Percentiles rank a stretch among this genome's conserved stretches.
These are phyloP conservation scores for Champsocephalus esox DNA, from an alignment of 2,797 vertebrate genomes.

Conservation along the genomic window DNA sequence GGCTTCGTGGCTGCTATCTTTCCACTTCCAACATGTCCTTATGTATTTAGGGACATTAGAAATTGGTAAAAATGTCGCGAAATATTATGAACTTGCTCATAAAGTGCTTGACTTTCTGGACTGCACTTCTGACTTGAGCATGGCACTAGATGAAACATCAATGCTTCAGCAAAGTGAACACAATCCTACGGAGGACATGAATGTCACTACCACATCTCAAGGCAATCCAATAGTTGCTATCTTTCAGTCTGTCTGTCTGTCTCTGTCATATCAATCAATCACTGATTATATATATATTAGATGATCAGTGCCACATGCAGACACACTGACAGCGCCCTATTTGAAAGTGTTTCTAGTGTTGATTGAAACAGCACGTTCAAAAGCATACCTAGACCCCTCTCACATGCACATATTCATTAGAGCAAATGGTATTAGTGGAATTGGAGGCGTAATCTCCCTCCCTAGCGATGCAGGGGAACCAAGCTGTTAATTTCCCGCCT, in stretches of 20 bases:
- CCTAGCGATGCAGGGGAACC: slow-evolving; percentile 60
- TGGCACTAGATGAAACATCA: neutral
- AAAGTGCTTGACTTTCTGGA: neutral
- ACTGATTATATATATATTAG: neutral
- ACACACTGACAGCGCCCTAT: slow-evolving; percentile 1
- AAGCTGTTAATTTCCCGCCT: slow-evolving; percentile 73
- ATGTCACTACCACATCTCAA: neutral
- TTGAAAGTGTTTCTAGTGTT: slow-evolving; percentile 23
- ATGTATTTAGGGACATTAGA: neutral
- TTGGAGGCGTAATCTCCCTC: slow-evolving; percentile 78
- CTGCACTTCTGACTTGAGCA: neutral
- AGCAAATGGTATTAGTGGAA: slow-evolving; percentile 80
- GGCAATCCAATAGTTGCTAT: neutral
- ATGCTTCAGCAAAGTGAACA: too few species aligned
- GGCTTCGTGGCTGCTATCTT: neutral
- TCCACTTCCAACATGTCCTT: neutral
- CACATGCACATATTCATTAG: slow-evolving; percentile 64
- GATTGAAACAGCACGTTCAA: slow-evolving; percentile 56
- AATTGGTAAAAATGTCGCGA: too few species aligned
- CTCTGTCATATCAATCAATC: neutral
- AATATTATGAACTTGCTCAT: neutral
- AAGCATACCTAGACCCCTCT: slow-evolving; percentile 28
- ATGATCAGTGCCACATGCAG: neutral
- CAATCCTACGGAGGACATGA: neutral
- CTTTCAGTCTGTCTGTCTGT: slow-evolving; percentile 4